A percentile compares a stretch with the other conserved stretches of the same genome.
Conservation (phyloP, 2,113 vertebrate genomes). For the Excalfactoria chinensis region DNA sequence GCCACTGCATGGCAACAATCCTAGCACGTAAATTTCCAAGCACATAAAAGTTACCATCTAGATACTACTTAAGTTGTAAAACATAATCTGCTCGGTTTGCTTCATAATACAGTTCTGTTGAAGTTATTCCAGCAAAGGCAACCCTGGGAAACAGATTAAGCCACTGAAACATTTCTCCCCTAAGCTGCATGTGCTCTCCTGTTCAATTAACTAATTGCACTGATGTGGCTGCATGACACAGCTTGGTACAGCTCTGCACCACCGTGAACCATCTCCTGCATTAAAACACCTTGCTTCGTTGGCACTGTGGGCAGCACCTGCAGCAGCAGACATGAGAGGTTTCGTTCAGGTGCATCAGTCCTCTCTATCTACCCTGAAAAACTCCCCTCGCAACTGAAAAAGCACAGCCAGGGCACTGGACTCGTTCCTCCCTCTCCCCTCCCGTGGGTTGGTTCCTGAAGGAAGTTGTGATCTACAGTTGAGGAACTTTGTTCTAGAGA, state of each 20-base stretch:
- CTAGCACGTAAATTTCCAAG: not conserved
- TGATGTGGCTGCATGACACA: not conserved
- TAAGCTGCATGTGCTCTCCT: not conserved
- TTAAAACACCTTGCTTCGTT: rapidly evolving
- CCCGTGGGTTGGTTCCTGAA: not conserved
- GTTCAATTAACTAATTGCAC: not conserved
- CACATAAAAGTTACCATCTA: not conserved
- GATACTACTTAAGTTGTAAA: not conserved
- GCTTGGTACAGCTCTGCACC: not conserved
- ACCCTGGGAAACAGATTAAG: not conserved
- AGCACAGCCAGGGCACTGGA: not conserved
- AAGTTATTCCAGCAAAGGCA: not conserved
- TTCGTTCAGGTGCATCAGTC: not conserved
- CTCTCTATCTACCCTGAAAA: not conserved
- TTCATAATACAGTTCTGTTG: rapidly evolving
- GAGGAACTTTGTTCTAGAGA: not conserved
- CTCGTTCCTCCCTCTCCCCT: not conserved
- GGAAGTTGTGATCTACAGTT: not conserved
- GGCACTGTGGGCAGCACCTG: not conserved
- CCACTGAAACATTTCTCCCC: not conserved
- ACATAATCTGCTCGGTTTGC: not conserved
- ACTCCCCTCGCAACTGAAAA: not conserved
- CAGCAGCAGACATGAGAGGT: not conserved
- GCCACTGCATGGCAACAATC: not conserved
- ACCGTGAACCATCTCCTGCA: rapidly evolving